Evolutionary conservation across 1,140 invertebrate species (phyloP).

Genomic region (Neodiprion virginianus): DNA sequence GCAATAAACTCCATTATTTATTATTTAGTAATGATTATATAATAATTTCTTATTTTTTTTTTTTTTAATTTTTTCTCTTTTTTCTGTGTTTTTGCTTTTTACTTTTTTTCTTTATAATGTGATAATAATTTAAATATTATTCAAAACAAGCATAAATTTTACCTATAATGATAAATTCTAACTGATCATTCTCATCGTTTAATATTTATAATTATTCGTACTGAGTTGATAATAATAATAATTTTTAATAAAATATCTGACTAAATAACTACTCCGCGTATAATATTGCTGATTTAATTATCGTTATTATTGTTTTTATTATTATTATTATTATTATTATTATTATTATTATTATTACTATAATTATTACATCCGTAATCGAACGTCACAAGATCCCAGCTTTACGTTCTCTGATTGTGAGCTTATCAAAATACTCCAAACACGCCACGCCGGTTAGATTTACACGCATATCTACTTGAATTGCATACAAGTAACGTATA

Average conservation of each 20-base stretch:
- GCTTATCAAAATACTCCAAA: too few relatives aligned
- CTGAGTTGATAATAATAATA: conserved; percentile 34
- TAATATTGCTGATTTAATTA: conserved; percentile 33
- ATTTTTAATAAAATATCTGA: conserved; percentile 39
- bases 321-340: background rate
- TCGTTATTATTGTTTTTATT: background rate
- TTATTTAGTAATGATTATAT: conserved; percentile 46
- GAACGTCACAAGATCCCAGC: background rate
- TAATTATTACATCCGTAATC: background rate
- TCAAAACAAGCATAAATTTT: conserved; percentile 38
- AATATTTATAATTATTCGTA: conserved; percentile 26
- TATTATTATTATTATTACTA: background rate
- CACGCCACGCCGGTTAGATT: too few relatives aligned
- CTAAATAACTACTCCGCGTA: conserved; percentile 34
- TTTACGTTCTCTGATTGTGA: background rate
- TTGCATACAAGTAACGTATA: too few relatives aligned
- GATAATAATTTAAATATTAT: conserved; percentile 34
- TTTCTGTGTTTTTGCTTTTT: background rate
- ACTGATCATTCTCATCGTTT: conserved; percentile 28
- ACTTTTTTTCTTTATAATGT: conserved; percentile 25
- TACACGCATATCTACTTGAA: too few relatives aligned
- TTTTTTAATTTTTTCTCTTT: background rate
- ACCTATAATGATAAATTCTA: conserved; percentile 32
- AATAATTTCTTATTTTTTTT: conserved; percentile 19
- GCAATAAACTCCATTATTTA: conserved; percentile 44